These are phyloP conservation scores for Bimastos eiseni DNA, from an alignment of 2,888 invertebrate species.

Conservation along the genomic window DNA sequence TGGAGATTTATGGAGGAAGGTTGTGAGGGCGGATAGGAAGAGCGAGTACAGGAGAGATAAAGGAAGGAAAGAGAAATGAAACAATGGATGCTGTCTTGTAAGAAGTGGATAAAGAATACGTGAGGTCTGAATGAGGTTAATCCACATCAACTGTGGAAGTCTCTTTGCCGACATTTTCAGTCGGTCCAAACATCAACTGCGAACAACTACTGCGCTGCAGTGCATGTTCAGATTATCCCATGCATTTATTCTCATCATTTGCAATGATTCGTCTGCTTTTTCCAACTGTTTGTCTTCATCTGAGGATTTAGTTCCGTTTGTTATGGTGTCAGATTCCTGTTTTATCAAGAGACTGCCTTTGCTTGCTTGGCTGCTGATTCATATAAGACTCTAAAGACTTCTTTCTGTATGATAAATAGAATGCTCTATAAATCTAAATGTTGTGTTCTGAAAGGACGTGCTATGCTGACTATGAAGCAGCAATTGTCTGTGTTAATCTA, in stretches of 20 bases:
- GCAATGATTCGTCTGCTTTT: not conserved
- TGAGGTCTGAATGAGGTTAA: not conserved
- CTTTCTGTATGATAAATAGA: not conserved
- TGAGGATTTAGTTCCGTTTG: not conserved
- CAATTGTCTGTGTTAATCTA: not conserved
- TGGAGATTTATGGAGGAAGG: not conserved
- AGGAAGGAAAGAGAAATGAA: not conserved
- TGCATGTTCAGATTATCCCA: not conserved
- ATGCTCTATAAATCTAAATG: not conserved
- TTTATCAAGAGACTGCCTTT: not conserved
- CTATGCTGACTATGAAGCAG: not conserved
- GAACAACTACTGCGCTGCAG: not conserved
- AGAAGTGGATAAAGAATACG: not conserved
- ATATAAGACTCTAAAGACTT: not conserved
- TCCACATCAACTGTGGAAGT: not conserved
- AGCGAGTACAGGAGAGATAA: not conserved
- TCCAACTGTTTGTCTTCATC: not conserved
- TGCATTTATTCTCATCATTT: not conserved
- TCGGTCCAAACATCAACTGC: not conserved
- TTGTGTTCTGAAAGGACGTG: too few species aligned
- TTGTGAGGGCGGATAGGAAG: not conserved
- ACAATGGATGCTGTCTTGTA: not conserved
- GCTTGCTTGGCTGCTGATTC: not conserved
- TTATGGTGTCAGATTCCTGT: not conserved
- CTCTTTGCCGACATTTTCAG: not conserved